These are phyloP conservation scores for Melipona bicolor DNA, from an alignment of 2,888 invertebrate species.

Conservation along the genomic window DNA sequence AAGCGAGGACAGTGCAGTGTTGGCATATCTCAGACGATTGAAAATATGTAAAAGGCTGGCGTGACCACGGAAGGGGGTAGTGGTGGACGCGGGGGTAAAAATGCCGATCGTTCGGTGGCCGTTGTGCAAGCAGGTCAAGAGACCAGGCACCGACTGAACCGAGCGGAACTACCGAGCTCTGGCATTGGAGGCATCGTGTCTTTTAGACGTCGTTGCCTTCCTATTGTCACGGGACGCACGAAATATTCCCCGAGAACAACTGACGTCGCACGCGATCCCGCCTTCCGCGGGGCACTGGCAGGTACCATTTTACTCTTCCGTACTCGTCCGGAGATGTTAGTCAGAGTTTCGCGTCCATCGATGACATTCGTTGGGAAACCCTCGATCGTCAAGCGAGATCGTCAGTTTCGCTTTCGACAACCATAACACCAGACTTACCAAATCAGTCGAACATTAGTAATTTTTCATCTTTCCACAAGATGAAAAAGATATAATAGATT, in stretches of 20 bases:
- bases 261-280: conserved; percentile 81
- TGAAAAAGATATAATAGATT: no score
- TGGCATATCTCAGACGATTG: neutral
- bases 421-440: neutral
- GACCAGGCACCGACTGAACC: conserved; percentile 73
- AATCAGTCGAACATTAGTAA: no score
- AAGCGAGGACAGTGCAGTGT: no score
- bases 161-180: conserved; percentile 53
- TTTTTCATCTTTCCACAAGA: no score
- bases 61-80: neutral
- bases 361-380: neutral
- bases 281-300: conserved; percentile 71
- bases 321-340: conserved; percentile 7
- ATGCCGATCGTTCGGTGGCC: conserved; percentile 39
- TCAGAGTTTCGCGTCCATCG: neutral
- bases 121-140: conserved; percentile 71
- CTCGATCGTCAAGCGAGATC: neutral
- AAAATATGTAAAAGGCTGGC: conserved; percentile 20
- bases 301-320: conserved; percentile 69
- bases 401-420: neutral
- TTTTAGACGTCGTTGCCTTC: conserved; percentile 64
- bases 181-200: conserved; percentile 73
- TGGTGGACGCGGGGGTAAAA: conserved; percentile 21
- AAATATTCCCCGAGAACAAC: conserved; percentile 75
- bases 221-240: conserved; percentile 81